A percentile compares a stretch with the other conserved stretches of the same genome.
Conservation (phyloP, 1,140 invertebrate genomes). For the Cyrtorhinus lividipennis region DNA sequence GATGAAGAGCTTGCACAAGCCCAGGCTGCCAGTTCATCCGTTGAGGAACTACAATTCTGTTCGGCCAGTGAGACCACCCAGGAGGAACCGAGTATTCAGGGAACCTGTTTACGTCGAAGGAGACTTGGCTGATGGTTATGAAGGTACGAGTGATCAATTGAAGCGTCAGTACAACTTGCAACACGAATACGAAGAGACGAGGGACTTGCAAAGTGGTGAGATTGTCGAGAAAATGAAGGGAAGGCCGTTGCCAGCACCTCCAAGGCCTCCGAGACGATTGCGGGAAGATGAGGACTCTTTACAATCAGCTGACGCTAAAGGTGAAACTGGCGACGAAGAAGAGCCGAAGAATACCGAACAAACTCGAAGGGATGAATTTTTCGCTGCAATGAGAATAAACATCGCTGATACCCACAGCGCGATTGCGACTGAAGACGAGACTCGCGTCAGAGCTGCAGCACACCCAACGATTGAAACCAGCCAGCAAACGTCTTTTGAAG, state of each 20-base stretch:
- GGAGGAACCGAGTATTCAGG: conserved; percentile 35
- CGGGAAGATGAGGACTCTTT: conserved; percentile 24
- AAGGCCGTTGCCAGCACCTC: conserved; percentile 63
- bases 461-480: background rate
- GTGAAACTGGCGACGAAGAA: conserved; percentile 25
- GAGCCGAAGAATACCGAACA: background rate
- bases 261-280: conserved; percentile 49
- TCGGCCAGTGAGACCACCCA: conserved; percentile 39
- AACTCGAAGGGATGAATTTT: conserved; percentile 10
- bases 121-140: conserved; percentile 18
- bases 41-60: conserved; percentile 52
- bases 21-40: conserved; percentile 34
- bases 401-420: background rate
- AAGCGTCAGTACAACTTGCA: conserved; percentile 8
- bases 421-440: background rate
- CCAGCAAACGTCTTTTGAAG: conserved; percentile 19
- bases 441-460: background rate
- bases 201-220: conserved; percentile 49
- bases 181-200: conserved; percentile 33
- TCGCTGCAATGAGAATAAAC: background rate
- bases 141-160: conserved; percentile 19
- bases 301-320: conserved; percentile 19
- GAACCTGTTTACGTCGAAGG: conserved; percentile 26
- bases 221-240: conserved; percentile 63
- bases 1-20: conserved; percentile 21